Conservation (phyloP, 2,797 vertebrate species). For the Hydrocynus forskahlii region DNA sequence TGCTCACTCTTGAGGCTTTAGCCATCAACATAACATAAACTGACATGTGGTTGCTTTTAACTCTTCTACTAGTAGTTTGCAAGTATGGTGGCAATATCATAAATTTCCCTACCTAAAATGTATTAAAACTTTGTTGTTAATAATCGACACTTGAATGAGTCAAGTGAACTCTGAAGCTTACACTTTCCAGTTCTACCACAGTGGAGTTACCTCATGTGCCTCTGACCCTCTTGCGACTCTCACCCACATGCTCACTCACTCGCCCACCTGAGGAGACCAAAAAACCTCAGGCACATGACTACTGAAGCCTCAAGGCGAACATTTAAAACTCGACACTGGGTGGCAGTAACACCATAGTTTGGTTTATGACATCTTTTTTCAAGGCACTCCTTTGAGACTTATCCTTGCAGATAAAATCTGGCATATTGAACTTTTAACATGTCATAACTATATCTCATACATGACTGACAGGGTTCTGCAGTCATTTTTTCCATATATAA, state of each 20-base stretch:
- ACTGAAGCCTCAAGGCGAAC: too few relatives aligned
- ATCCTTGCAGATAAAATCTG: background rate
- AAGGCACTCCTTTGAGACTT: background rate
- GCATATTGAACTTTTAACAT: too few relatives aligned
- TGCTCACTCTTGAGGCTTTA: too few relatives aligned
- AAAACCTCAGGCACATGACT: background rate
- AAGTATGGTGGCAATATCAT: too few relatives aligned
- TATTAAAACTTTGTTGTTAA: too few relatives aligned
- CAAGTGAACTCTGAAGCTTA: too few relatives aligned
- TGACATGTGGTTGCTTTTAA: too few relatives aligned
- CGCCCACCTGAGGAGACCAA: background rate
- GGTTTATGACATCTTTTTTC: background rate
- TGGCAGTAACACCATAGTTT: conserved; percentile 20
- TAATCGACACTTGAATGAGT: too few relatives aligned
- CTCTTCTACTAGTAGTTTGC: too few relatives aligned
- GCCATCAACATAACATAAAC: too few relatives aligned
- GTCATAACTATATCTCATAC: background rate
- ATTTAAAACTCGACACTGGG: conserved; percentile 1
- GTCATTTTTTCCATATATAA: background rate
- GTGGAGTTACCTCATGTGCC: background rate
- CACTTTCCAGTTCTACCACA: too few relatives aligned
- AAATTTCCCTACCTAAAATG: too few relatives aligned
- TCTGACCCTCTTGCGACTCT: background rate
- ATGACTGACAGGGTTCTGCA: background rate
- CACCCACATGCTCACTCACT: background rate